These are phyloP conservation scores for Lagria hirta DNA, from an alignment of 2,888 invertebrate genomes.

Conservation along the genomic window DNA sequence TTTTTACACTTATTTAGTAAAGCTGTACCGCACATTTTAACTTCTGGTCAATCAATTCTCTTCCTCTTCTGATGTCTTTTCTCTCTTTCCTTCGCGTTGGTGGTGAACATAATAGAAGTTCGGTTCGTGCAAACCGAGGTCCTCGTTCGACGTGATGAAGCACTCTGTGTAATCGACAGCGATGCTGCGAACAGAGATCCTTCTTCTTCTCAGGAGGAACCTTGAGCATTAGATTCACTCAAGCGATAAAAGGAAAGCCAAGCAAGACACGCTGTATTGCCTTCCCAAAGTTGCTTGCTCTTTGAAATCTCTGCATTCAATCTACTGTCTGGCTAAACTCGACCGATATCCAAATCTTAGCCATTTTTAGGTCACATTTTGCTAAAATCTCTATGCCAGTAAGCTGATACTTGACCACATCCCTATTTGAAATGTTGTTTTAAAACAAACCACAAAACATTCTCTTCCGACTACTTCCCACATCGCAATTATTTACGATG, in stretches of 20 bases:
- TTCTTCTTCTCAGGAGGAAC: conserved; percentile 32
- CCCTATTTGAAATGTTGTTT: no score
- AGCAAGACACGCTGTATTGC: conserved; percentile 24
- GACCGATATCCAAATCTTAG: no score
- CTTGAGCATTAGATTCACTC: conserved; percentile 38
- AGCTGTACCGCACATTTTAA: no score
- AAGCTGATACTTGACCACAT: no score
- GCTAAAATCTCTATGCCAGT: no score
- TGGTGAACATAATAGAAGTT: conserved; percentile 4
- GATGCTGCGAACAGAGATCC: conserved; percentile 29
- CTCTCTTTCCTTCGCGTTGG: not conserved
- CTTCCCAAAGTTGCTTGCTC: conserved; percentile 7
- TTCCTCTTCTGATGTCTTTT: no score
- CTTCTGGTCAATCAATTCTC: no score
- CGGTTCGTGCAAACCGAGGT: conserved; percentile 22
- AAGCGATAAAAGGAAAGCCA: conserved; percentile 32
- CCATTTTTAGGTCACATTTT: no score
- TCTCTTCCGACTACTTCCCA: no score
- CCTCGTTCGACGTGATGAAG: conserved; percentile 34
- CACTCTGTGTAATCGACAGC: conserved; percentile 37
- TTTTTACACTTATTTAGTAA: no score
- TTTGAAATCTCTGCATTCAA: conserved; percentile 26
- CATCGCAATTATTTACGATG: no score
- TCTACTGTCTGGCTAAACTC: conserved; percentile 27
- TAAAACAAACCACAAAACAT: no score